Conservation (phyloP, 2,113 vertebrate genomes). For the Crocuta crocuta region DNA sequence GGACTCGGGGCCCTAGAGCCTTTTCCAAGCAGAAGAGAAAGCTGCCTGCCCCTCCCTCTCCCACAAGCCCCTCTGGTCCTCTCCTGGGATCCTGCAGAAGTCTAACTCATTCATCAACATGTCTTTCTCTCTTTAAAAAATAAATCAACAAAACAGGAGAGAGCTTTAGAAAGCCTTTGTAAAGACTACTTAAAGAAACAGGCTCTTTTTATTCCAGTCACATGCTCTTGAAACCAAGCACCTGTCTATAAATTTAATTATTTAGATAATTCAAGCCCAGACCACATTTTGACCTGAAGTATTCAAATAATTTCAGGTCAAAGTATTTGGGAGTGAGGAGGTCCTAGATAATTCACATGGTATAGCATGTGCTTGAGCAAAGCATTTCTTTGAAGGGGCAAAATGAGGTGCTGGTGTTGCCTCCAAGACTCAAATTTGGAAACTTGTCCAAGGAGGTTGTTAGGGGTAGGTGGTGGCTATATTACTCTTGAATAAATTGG, state of each 20-base stretch:
- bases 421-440: neutral
- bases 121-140: constrained; percentile 71
- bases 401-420: neutral
- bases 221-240: constrained; percentile 54
- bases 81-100: constrained; percentile 58
- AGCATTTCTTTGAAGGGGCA: neutral
- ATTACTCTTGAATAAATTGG: neutral
- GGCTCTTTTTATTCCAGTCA: constrained; percentile 26
- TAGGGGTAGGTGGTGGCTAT: neutral
- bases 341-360: neutral
- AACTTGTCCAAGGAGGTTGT: neutral
- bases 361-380: neutral
- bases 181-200: constrained; percentile 69
- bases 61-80: constrained; percentile 37
- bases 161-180: constrained; percentile 62
- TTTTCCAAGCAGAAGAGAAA: constrained; percentile 45
- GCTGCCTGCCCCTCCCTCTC: neutral
- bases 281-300: constrained; percentile 38
- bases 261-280: constrained; percentile 52
- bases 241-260: constrained; percentile 22
- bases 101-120: constrained; percentile 71
- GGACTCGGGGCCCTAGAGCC: neutral
- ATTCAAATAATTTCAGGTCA: constrained; percentile 22
- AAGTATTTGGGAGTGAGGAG: neutral
- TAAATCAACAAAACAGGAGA: constrained; percentile 71